A percentile compares a stretch with the other conserved stretches of the same genome.
Evolutionary conservation across 2,888 invertebrate species (phyloP).

Genomic region (Drosophila acutilabella): DNA sequence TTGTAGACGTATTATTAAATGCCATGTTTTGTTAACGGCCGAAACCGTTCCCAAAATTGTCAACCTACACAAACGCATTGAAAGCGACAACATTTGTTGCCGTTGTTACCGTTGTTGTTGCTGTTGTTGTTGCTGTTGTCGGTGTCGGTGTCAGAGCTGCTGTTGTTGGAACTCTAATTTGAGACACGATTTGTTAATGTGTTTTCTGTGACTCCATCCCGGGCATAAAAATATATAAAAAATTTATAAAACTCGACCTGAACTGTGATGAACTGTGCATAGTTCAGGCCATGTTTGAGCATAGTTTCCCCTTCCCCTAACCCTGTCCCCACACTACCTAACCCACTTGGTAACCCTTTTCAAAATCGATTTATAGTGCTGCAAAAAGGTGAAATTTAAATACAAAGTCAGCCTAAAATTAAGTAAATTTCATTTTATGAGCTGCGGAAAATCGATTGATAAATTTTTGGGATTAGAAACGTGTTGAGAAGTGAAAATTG

Average conservation of each 20-base stretch:
- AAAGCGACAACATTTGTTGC: slow-evolving; percentile 63
- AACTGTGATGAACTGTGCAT: slow-evolving; percentile 45
- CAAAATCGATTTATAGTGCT: slow-evolving; percentile 28
- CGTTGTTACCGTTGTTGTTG: slow-evolving; percentile 22
- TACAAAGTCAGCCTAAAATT: background rate
- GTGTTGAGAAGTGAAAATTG: too few relatives aligned
- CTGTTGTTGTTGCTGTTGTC: slow-evolving; percentile 27
- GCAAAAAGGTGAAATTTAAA: background rate
- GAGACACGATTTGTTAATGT: slow-evolving; percentile 76
- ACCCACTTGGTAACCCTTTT: slow-evolving; percentile 25
- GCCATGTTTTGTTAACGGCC: slow-evolving; percentile 80
- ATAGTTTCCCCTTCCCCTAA: background rate
- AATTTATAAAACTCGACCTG: slow-evolving; percentile 19
- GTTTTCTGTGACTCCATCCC: slow-evolving; percentile 55
- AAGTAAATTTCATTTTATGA: background rate
- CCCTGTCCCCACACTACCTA: slow-evolving; percentile 13
- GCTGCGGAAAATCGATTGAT: too few relatives aligned
- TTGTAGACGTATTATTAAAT: slow-evolving; percentile 79
- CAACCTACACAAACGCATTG: slow-evolving; percentile 66
- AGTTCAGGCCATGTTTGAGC: slow-evolving; percentile 27
- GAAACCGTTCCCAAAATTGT: slow-evolving; percentile 79
- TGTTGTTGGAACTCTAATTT: slow-evolving; percentile 64
- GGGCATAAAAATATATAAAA: background rate
- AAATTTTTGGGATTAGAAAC: too few relatives aligned
- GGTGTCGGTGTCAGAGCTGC: slow-evolving; percentile 56